phyloP scores from a whole-genome alignment of 1,140 invertebrate genomes.

The Rhopalosiphum maidis region DNA sequence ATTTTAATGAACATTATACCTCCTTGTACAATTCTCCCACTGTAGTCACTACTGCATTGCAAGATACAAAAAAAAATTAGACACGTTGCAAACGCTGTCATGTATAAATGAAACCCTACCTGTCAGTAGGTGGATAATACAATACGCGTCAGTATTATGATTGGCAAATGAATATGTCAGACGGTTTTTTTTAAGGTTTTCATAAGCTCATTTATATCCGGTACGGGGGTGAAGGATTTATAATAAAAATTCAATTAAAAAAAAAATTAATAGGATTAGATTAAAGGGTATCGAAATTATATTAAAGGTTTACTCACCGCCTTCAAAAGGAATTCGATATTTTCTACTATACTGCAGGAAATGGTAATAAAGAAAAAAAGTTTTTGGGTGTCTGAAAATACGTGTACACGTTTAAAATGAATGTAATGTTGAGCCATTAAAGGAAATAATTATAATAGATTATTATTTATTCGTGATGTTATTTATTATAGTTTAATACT shows the following conservation, averaged over 20 bases:
- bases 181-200: conserved; percentile 48
- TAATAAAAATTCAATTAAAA: conserved; percentile 57
- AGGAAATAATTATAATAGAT: neutral
- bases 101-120: conserved; percentile 54
- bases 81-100: conserved; percentile 55
- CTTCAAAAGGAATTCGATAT: conserved; percentile 51
- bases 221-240: conserved; percentile 43
- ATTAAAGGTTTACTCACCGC: conserved; percentile 5
- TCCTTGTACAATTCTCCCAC: conserved; percentile 20
- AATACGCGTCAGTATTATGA: conserved; percentile 56
- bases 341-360: conserved; percentile 29
- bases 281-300: conserved; percentile 50
- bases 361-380: conserved; percentile 37
- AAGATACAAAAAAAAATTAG: conserved; percentile 7
- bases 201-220: conserved; percentile 57
- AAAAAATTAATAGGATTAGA: conserved; percentile 56
- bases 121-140: conserved; percentile 37
- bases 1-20: conserved; percentile 31
- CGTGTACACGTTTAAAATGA: neutral
- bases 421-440: neutral
- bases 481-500: neutral
- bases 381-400: neutral
- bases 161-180: conserved; percentile 54
- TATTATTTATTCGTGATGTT: neutral
- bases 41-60: neutral